These are phyloP conservation scores for Chaenodraco wilsoni DNA, from an alignment of 2,797 vertebrate species.

Conservation along the genomic window DNA sequence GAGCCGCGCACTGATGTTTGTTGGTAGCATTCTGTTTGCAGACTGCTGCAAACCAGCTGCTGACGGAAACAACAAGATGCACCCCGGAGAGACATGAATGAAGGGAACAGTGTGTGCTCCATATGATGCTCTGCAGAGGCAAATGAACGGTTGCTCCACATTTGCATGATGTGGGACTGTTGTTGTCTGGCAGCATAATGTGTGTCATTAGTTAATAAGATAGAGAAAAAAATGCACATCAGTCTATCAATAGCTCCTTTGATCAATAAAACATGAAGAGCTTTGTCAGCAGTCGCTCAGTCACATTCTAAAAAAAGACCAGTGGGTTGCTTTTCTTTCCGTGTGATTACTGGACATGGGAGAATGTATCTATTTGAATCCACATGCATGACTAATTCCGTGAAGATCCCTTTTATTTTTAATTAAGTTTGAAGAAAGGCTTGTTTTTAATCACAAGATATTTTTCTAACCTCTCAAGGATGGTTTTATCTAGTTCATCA, in stretches of 20 bases:
- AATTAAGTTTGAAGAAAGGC: slow-evolving; percentile 25
- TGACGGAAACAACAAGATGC: slow-evolving; percentile 56
- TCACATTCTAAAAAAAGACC: slow-evolving; percentile 30
- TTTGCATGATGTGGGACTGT: slow-evolving; percentile 59
- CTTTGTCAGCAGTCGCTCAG: slow-evolving; percentile 57
- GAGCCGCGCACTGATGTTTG: slow-evolving; percentile 37
- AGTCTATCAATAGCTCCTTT: slow-evolving; percentile 62
- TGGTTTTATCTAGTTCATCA: neutral
- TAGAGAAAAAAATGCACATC: slow-evolving; percentile 42
- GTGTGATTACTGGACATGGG: slow-evolving; percentile 16
- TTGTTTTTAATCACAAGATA: slow-evolving; percentile 6
- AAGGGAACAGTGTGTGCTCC: slow-evolving; percentile 52
- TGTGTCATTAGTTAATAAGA: slow-evolving; percentile 68
- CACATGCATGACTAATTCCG: neutral
- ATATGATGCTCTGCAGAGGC: slow-evolving; percentile 66
- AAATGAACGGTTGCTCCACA: slow-evolving; percentile 67
- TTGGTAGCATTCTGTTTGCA: slow-evolving; percentile 47
- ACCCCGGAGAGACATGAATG: slow-evolving; percentile 57
- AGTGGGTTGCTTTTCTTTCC: neutral
- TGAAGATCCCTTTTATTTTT: neutral
- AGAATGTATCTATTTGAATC: neutral
- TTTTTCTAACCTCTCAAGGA: too few species aligned
- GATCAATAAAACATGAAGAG: slow-evolving; percentile 74
- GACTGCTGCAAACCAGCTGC: slow-evolving; percentile 55
- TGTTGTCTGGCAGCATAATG: slow-evolving; percentile 59